phyloP scores from a whole-genome alignment of 2,888 invertebrate genomes.

The Herminia tarsipennalis region DNA sequence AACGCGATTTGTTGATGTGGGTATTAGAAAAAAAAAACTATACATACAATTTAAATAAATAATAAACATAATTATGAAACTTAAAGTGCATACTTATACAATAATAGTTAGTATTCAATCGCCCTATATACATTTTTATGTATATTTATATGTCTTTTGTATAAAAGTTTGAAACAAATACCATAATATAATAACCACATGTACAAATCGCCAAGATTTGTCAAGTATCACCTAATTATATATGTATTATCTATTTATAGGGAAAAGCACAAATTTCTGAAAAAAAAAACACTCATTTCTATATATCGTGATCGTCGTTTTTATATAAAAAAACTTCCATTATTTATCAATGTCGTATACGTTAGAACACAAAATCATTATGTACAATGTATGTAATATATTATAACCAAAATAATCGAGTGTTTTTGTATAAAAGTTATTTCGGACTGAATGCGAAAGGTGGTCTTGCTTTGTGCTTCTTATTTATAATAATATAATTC shows the following conservation, averaged over 20 bases:
- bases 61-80: background rate
- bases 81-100: no score
- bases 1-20: conserved; percentile 17
- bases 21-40: background rate
- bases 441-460: conserved; percentile 54
- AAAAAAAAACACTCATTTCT: conserved; percentile 61
- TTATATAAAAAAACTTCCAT: conserved; percentile 58
- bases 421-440: conserved; percentile 68
- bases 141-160: background rate
- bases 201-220: conserved; percentile 23
- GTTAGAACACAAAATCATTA: conserved; percentile 60
- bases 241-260: conserved; percentile 47
- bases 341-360: conserved; percentile 70
- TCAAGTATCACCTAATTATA: conserved; percentile 27
- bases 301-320: conserved; percentile 64
- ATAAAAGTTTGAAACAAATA: background rate
- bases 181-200: background rate
- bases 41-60: background rate
- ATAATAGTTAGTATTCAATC: no score
- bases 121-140: no score
- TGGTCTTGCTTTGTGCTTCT: conserved; percentile 56
- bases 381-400: conserved; percentile 56
- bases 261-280: conserved; percentile 73
- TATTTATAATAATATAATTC: background rate
- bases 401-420: conserved; percentile 57